Evolutionary conservation across 1,140 invertebrate species (phyloP), one percentile per base, ranked within the genome.

Genomic region (Drosophila carrolli): DNA sequence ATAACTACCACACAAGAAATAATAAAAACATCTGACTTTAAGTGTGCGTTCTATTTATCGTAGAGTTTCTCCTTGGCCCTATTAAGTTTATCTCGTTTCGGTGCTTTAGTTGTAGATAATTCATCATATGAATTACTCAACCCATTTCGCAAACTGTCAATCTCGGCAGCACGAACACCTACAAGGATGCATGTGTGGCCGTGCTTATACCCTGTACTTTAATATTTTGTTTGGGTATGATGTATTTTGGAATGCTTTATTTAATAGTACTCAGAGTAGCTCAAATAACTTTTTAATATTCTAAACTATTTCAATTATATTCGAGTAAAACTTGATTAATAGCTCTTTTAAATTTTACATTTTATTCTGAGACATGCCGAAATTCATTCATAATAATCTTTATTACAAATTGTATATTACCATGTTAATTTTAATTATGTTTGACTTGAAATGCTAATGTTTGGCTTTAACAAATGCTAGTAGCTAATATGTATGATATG

Each of bases 101-200:
- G 37, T 73, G 40, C 67, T 74, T 48, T 56, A 50, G 59, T 46
- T 48, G 54, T 48, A 73, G 70, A 70, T 80, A 75, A 78, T 82
- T 82, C 75, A 82, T 82, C 80, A 86, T 81, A 55, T 72, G 82
- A 86, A 86, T 86, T 86, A 82, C 82, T 81, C 83, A 86, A 82
- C 78, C 75, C 71, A 81, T 81, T 82, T 86, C 62, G 59, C 75
- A 86, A 86, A 79, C 75, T 86, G 83, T 86, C 83, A 86, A 86
- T 86, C 71, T 81, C 67, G 59, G 74, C 68, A 65, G 48, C 61
- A 70, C 65, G 48, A 62, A 66, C 62, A 57, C 78, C 48, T 37
- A 13, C 32, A 23, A 23, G 53, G 43, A 44, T 40, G 32, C 65
- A 50, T 56, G 29, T 41, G 70, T 48, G 65, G 44, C 63, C 40